Conservation (phyloP, 1,140 invertebrate species). For the Argopecten irradians region DNA sequence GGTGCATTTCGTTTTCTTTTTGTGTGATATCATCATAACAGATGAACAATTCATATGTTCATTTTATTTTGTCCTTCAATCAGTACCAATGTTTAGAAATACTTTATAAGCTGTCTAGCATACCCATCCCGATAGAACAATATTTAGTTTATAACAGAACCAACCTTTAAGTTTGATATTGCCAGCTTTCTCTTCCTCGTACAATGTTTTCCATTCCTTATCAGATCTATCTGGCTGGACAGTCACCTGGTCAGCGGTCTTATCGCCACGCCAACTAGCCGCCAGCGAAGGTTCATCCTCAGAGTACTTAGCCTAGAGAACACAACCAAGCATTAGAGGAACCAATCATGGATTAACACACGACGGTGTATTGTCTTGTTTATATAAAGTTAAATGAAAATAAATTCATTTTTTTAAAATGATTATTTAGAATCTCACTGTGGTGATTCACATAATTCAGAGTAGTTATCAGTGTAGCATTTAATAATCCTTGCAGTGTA, state of each 20-base stretch:
- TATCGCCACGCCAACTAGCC: slow-evolving; percentile 56
- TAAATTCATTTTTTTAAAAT: no score
- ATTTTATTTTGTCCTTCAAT: no score
- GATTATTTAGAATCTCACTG: no score
- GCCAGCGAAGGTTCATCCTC: slow-evolving; percentile 52
- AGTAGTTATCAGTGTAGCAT: no score
- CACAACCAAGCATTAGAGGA: not conserved
- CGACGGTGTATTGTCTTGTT: no score
- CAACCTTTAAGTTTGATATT: slow-evolving; percentile 47
- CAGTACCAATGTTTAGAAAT: not conserved
- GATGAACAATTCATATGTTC: no score
- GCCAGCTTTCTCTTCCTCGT: slow-evolving; percentile 31
- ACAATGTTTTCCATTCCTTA: slow-evolving; percentile 15
- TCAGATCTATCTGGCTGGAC: slow-evolving; percentile 28
- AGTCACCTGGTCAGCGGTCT: slow-evolving; percentile 5
- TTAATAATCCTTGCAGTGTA: no score
- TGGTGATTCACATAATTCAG: no score
- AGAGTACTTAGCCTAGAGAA: slow-evolving; percentile 52
- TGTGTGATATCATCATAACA: no score
- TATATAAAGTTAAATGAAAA: no score
- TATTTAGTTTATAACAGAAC: not conserved
- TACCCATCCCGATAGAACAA: not conserved
- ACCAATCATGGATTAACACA: no score
- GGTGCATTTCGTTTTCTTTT: no score
- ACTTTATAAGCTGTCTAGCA: not conserved